Evolutionary conservation across 1,140 invertebrate species (phyloP), one percentile per base, ranked within the genome.

Genomic region (Saccostrea glomerata): DNA sequence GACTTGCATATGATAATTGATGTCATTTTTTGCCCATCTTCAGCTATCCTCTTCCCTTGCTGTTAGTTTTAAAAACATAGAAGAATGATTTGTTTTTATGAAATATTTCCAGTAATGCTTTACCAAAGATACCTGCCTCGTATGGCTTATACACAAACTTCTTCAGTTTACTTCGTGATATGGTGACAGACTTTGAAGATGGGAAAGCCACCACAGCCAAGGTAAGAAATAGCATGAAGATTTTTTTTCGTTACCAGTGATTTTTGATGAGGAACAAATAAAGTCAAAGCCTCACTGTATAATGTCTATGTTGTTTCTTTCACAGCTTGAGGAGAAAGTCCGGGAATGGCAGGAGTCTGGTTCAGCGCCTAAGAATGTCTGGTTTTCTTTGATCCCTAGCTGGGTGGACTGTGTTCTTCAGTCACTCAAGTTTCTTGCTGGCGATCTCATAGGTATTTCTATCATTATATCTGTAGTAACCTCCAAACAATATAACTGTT

Each of bases 351-450:
- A 98, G 93, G 96, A 97, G 54, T 97, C 97, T 2, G 97, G 97
- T 3, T 97, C 97, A 86, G 97, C 97, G 25, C 97, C 97, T 2
- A 95, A 98, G 2, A 98, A 98, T 93, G 97, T 97, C 87, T 99
- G 98, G 98, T 97, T 94, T 36, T 95, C 96, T 54, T 96, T 96
- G 47, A 94, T 95, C 11, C 96, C 97, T 82, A 97, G 97, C 90
- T 98, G 98, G 97, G 96, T 97, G 23, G 96, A 96, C 5, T 96
- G 97, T 88, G 96, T 99, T 23, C 96, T 97, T 58, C 97, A 97
- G 9, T 98, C 98, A 3, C 95, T 99, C 15, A 97, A 97, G 88
- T 99, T 98, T 94, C 95, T 99, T 23, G 97, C 97, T 23, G 98
- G 98, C 4, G 98, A 98, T 93, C 97, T 97, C 91, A 96, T 97